phyloP scores from a whole-genome alignment of 2,113 vertebrate species.

The Mystacornis crossleyi region DNA sequence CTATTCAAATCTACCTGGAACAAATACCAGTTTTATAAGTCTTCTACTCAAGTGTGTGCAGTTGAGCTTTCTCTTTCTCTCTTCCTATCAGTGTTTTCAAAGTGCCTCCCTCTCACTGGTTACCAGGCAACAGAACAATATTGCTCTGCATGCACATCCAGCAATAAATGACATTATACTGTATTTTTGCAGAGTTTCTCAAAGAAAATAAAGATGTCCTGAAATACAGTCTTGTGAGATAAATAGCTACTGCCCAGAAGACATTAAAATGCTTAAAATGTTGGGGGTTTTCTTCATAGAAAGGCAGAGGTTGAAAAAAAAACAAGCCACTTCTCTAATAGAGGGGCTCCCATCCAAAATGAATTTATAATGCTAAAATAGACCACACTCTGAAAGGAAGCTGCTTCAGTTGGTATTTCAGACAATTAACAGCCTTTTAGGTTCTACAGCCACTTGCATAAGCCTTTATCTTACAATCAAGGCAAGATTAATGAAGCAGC shows the following conservation, averaged over 20 bases:
- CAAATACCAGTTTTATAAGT: slow-evolving; percentile 52
- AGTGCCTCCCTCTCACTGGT: slow-evolving; percentile 60
- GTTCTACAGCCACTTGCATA: not conserved
- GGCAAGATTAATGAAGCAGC: not conserved
- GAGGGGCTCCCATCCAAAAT: slow-evolving; percentile 2
- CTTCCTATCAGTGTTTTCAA: slow-evolving; percentile 29
- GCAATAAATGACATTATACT: slow-evolving; percentile 63
- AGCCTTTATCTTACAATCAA: not conserved
- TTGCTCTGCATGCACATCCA: slow-evolving; percentile 56
- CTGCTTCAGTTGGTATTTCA: slow-evolving; percentile 3
- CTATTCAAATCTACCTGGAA: slow-evolving; percentile 45
- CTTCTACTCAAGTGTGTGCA: slow-evolving; percentile 21
- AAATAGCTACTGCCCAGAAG: slow-evolving; percentile 10
- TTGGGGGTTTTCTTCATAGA: not conserved
- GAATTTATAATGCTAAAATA: slow-evolving; percentile 13
- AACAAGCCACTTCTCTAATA: not conserved
- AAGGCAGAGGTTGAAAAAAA: not conserved
- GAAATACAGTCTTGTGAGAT: slow-evolving; percentile 8
- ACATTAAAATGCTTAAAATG: slow-evolving; percentile 9
- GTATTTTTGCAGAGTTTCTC: slow-evolving; percentile 64
- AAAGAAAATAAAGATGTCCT: slow-evolving; percentile 59
- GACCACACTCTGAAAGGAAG: not conserved
- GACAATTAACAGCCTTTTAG: slow-evolving; percentile 37
- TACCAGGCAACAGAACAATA: slow-evolving; percentile 74
- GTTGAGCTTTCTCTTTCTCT: slow-evolving; percentile 65